A percentile compares a stretch with the other conserved stretches of the same genome.
phyloP scores from a whole-genome alignment of 2,888 invertebrate species.

The Napeogenes sylphis region DNA sequence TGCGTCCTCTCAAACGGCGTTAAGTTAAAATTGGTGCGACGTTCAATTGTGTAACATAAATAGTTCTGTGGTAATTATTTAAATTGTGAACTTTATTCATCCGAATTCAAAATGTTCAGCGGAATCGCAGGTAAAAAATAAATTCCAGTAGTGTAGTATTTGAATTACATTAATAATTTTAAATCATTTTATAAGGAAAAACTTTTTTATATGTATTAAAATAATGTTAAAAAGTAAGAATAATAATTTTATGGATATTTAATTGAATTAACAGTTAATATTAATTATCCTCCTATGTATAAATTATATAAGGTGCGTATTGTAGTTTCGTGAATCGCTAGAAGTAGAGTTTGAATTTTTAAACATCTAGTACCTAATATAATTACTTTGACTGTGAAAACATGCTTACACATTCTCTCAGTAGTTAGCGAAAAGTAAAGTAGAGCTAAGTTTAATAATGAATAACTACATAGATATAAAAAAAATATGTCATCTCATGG shows the following conservation, averaged over 20 bases:
- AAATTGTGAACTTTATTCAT: slow-evolving; percentile 10
- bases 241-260: background rate
- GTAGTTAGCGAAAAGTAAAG: background rate
- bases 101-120: slow-evolving; percentile 62
- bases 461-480: background rate
- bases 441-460: background rate
- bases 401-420: background rate
- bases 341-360: background rate
- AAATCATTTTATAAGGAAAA: background rate
- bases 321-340: slow-evolving; percentile 1
- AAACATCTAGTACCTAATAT: background rate
- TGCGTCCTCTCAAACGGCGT: slow-evolving; percentile 33
- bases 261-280: too few relatives aligned
- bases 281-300: too few relatives aligned
- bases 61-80: slow-evolving; percentile 24
- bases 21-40: slow-evolving; percentile 36
- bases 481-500: too few relatives aligned
- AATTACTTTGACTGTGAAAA: background rate
- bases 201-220: too few relatives aligned
- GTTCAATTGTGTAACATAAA: slow-evolving; percentile 24
- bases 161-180: slow-evolving; percentile 1
- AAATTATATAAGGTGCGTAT: background rate
- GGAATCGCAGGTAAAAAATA: slow-evolving; percentile 64
- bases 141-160: background rate
- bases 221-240: background rate